Evolutionary conservation across 2,888 invertebrate species (phyloP), one percentile per base, ranked within the genome.

Genomic region (Neoaliturus tenellus): DNA sequence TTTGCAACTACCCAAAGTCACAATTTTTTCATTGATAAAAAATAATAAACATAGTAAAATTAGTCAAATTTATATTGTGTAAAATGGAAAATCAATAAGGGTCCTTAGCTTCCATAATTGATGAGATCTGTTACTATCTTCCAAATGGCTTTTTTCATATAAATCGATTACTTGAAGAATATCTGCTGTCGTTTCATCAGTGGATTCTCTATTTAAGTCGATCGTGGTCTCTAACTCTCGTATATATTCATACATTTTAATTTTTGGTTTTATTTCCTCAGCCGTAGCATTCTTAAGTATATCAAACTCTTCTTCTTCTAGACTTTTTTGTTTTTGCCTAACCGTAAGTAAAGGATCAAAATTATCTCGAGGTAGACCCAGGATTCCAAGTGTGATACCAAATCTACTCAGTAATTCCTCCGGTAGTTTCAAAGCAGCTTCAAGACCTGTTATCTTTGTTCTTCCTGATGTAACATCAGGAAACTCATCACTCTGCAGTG

Each of bases 221-320:
- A 69, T n/a, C 14, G 12, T 39, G 20, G 20, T 8, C 23, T 69
- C 33, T n/a, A 69, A 39, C 33, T 69, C 20, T 1, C 12, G 10
- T 69, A 69, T 20, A 23, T 69, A 69, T 17, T 35, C 39, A 23
- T 69, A 69, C 69, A 69, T 69, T 69, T 69, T 69, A 1, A 69
- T 28, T 39, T 35, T 69, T 4, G 69, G 69, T 35, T 69, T 69
- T 39, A 20, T 39, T 35, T 35, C 69, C 10, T 35, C 35, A 39
- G 69, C 39, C 6, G 1, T 14, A 39, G 39, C 20, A 35, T 35
- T n/a, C 20, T 10, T n/a, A 20, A 31, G 14, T 39, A 8, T 35
- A 20, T 69, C 69, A 6, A 69, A 69, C 23, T 69, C 69, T 69
- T 69, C 69, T 4, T 69, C 69, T 23, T 35, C 35, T 20, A 39